A percentile compares a stretch with the other conserved stretches of the same genome.
phyloP scores from a whole-genome alignment of 2,113 vertebrate species.

The Neoarius graeffei region DNA sequence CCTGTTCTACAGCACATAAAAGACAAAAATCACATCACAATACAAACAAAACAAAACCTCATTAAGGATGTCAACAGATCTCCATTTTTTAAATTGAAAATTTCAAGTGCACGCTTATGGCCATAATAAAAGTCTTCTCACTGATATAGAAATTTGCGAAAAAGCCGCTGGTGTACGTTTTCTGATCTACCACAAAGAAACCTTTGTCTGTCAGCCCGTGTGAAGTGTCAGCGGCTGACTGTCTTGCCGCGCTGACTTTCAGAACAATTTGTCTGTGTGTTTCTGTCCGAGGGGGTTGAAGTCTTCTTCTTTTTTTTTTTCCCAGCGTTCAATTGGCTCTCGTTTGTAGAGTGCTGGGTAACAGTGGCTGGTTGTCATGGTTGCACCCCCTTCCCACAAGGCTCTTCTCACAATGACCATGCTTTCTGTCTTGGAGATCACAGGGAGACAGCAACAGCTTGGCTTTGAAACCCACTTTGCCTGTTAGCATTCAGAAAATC shows the following conservation, averaged over 20 bases:
- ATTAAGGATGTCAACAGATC: too few species aligned
- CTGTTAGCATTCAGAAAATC: conserved; percentile 36
- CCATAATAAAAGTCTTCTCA: background rate
- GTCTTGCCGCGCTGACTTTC: conserved; percentile 58
- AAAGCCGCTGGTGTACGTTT: conserved; percentile 43
- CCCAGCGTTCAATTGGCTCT: conserved; percentile 59
- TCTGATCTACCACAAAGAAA: conserved; percentile 34
- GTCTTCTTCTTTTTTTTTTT: conserved; percentile 37
- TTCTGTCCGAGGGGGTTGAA: conserved; percentile 54
- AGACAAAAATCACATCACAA: too few species aligned
- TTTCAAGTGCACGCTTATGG: background rate
- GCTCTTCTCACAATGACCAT: conserved; percentile 59
- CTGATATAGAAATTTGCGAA: background rate
- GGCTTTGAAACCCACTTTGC: conserved; percentile 44
- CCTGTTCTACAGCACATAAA: too few species aligned
- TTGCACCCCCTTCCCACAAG: conserved; percentile 61
- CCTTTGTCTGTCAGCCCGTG: conserved; percentile 44
- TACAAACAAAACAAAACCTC: too few species aligned
- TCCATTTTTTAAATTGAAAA: background rate
- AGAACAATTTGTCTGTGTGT: conserved; percentile 67
- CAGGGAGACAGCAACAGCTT: conserved; percentile 51
- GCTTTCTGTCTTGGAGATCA: conserved; percentile 57
- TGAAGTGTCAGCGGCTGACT: conserved; percentile 49
- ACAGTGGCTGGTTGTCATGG: conserved; percentile 70
- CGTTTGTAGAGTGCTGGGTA: conserved; percentile 63